phyloP scores from a whole-genome alignment of 2,113 vertebrate species.

The Taurulus bubalis region DNA sequence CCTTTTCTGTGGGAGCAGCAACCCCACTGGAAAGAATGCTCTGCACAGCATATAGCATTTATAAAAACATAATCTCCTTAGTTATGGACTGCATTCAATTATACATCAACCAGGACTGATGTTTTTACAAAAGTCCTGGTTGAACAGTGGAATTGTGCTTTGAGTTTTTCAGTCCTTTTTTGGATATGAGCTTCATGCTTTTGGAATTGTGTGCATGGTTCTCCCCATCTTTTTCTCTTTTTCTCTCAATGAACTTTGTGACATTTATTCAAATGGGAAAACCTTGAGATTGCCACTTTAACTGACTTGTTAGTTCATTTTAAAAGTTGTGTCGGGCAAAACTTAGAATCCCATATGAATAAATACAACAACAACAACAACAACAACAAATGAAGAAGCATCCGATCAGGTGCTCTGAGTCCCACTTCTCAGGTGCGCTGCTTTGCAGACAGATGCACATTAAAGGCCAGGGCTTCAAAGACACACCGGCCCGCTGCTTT shows the following conservation, averaged over 20 bases:
- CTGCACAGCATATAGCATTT: background rate
- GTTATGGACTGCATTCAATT: background rate
- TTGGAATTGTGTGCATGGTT: background rate
- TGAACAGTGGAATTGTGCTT: background rate
- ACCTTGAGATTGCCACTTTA: too few species aligned
- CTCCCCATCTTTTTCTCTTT: too few species aligned
- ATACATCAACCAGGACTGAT: background rate
- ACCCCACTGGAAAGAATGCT: background rate
- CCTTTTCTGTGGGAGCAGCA: background rate
- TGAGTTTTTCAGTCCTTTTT: too few species aligned
- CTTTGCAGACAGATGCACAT: constrained; percentile 63
- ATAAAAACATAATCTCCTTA: background rate
- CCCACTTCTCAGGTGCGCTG: background rate
- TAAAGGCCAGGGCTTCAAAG: constrained; percentile 80
- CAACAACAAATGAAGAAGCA: background rate
- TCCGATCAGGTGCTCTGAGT: background rate
- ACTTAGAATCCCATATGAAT: background rate
- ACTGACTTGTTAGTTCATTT: too few species aligned
- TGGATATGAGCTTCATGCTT: background rate
- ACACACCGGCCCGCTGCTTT: constrained; percentile 54
- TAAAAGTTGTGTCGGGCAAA: background rate
- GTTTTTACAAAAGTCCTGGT: background rate
- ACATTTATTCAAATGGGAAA: too few species aligned
- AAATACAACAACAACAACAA: background rate
- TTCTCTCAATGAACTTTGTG: background rate